phyloP scores from a whole-genome alignment of 2,797 vertebrate species.

The Lerista edwardsae region DNA sequence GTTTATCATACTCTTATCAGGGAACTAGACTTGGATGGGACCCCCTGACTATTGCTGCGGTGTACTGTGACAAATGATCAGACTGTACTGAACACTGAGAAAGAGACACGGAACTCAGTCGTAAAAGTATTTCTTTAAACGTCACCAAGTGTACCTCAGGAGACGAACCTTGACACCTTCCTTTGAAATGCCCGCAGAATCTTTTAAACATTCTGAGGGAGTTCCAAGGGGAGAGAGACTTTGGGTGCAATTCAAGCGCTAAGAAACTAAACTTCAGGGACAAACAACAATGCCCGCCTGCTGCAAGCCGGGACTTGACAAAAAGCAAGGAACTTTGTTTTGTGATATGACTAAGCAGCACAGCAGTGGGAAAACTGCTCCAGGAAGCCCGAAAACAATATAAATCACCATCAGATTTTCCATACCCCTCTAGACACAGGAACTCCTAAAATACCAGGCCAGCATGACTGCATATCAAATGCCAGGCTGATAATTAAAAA shows the following conservation, averaged over 20 bases:
- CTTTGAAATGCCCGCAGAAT: constrained; percentile 15
- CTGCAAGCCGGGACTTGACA: constrained; percentile 56
- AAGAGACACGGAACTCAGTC: background rate
- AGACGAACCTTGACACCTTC: constrained; percentile 16
- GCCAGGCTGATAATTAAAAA: constrained; percentile 11
- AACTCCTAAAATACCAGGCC: constrained; percentile 76
- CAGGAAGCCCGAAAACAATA: constrained; percentile 79
- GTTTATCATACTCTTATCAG: background rate
- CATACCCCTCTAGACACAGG: constrained; percentile 75
- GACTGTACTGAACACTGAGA: background rate
- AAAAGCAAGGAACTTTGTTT: constrained; percentile 64
- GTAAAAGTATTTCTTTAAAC: background rate
- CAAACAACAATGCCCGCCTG: constrained; percentile 51
- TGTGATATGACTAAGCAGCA: constrained; percentile 56
- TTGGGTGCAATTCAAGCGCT: constrained; percentile 21
- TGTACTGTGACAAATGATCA: background rate
- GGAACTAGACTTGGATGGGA: background rate
- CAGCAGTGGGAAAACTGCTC: constrained; percentile 71
- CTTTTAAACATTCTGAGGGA: background rate
- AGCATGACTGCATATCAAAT: constrained; percentile 46
- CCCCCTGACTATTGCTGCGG: background rate
- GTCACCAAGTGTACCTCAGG: background rate
- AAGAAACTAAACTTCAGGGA: constrained; percentile 53
- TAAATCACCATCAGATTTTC: constrained; percentile 75
- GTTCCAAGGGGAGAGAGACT: constrained; percentile 30